Evolutionary conservation across 2,888 invertebrate species (phyloP).

Genomic region (Cataglyphis cursor): DNA sequence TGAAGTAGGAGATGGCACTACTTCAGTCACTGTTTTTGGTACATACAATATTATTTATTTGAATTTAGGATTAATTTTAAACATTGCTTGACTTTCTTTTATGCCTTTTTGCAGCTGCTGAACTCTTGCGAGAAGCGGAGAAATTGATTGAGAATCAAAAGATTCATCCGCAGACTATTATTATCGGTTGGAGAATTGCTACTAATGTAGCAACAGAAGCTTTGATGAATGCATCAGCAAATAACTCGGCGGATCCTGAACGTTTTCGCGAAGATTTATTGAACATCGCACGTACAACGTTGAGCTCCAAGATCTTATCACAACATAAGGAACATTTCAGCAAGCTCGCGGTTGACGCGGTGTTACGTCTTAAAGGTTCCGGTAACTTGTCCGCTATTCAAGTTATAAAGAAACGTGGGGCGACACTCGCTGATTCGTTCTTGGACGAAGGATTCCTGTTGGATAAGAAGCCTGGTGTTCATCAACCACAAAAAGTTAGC

Average conservation of each 20-base stretch:
- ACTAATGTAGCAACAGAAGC: slow-evolving; percentile 94
- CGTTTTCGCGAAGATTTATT: slow-evolving; percentile 95
- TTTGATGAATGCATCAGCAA: slow-evolving; percentile 92
- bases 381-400: slow-evolving; percentile 98
- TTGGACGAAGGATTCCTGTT: slow-evolving; percentile 97
- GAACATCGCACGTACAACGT: slow-evolving; percentile 98
- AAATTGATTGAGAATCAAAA: slow-evolving; percentile 94
- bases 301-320: slow-evolving; percentile 98
- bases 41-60: slow-evolving; percentile 69
- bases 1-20: slow-evolving; percentile 99
- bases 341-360: slow-evolving; percentile 97
- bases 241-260: slow-evolving; percentile 93
- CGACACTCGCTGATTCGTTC: slow-evolving; percentile 97
- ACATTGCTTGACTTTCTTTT: not conserved
- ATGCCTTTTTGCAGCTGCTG: slow-evolving; percentile 91
- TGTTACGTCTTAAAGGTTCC: slow-evolving; percentile 97
- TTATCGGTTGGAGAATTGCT: slow-evolving; percentile 97
- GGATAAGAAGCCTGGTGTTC: slow-evolving; percentile 98
- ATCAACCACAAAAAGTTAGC: slow-evolving; percentile 98
- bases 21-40: slow-evolving; percentile 98
- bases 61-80: slow-evolving; percentile 13
- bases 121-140: slow-evolving; percentile 98
- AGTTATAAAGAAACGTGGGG: slow-evolving; percentile 98
- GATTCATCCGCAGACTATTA: slow-evolving; percentile 99
- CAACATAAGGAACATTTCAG: slow-evolving; percentile 99